Percentiles rank a stretch among this genome's conserved stretches.
Evolutionary conservation across 2,113 vertebrate genomes (phyloP).

Genomic region (Pleuronectes platessa): DNA sequence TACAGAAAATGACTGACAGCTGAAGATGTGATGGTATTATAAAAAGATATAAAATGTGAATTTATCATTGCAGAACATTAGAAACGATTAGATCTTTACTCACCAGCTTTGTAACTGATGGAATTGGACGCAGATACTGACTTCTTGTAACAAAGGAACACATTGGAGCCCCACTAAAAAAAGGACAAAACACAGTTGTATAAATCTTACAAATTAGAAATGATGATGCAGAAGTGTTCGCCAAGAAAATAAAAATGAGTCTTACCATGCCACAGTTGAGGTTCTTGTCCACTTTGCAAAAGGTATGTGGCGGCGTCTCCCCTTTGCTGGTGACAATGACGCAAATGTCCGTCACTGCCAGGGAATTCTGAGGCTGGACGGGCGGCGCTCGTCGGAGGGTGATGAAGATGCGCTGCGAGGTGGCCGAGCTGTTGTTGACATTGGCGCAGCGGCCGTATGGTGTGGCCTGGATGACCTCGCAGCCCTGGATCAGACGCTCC

Average conservation of each 20-base stretch:
- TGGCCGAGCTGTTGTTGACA: conserved; percentile 96
- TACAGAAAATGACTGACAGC: neutral
- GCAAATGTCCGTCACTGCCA: conserved; percentile 97
- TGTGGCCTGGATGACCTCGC: conserved; percentile 95
- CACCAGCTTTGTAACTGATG: conserved; percentile 96
- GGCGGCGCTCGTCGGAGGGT: conserved; percentile 88
- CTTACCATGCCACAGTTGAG: conserved; percentile 98
- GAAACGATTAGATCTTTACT: conserved; percentile 62
- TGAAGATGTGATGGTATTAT: neutral
- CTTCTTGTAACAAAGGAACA: conserved; percentile 98
- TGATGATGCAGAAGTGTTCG: accelerated
- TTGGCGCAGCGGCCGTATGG: conserved; percentile 97
- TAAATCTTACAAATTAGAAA: accelerated
- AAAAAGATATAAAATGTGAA: too few species aligned
- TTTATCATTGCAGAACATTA: too few species aligned
- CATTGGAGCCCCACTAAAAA: conserved; percentile 95
- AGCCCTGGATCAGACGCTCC: conserved; percentile 92
- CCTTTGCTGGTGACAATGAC: conserved; percentile 96
- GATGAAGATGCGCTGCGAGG: conserved; percentile 96
- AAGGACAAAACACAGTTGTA: conserved; percentile 12
- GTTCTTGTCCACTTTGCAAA: conserved; percentile 98
- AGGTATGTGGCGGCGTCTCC: conserved; percentile 96
- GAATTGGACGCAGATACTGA: conserved; percentile 96
- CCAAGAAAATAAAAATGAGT: neutral
- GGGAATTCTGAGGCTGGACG: conserved; percentile 91